Percentiles rank a stretch among this genome's conserved stretches.
These are phyloP conservation scores for Dolichallabes microphthalmus DNA, from an alignment of 2,113 vertebrate species.

Conservation along the genomic window DNA sequence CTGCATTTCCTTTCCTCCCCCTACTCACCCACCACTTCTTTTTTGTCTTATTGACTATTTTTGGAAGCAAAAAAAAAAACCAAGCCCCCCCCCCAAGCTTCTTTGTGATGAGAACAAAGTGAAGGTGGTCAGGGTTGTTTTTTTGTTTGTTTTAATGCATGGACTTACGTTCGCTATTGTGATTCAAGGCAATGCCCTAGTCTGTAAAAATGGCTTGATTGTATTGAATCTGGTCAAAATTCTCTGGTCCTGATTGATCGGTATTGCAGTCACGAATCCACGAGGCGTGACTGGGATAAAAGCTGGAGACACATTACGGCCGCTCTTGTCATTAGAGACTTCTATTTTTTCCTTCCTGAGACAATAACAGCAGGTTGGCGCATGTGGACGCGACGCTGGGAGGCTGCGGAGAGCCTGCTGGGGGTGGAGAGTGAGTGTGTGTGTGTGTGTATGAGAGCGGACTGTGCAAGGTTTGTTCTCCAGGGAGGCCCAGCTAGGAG, in stretches of 20 bases:
- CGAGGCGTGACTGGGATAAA: not conserved
- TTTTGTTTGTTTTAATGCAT: not conserved
- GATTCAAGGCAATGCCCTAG: not conserved
- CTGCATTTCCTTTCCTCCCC: not conserved
- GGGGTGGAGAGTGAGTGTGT: conserved; percentile 21
- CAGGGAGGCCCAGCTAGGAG: conserved; percentile 37
- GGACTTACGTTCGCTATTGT: not conserved
- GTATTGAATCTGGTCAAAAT: not conserved
- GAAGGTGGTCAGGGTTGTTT: conserved; percentile 11
- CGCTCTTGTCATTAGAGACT: not conserved
- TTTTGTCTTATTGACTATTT: conserved; percentile 54
- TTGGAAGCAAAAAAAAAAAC: conserved; percentile 43
- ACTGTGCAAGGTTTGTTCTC: conserved; percentile 28
- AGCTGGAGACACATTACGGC: not conserved
- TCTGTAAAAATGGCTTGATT: not conserved
- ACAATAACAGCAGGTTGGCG: conserved; percentile 14
- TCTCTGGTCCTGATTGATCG: not conserved
- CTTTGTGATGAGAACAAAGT: conserved; percentile 49
- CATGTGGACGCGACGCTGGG: conserved; percentile 12
- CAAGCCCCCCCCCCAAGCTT: conserved; percentile 17
- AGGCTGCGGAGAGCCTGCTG: not conserved
- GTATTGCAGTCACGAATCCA: not conserved
- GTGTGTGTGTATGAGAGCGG: conserved; percentile 21
- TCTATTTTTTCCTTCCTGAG: not conserved
- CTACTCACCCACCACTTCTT: conserved; percentile 1